Evolutionary conservation across 2,797 vertebrate species (phyloP), one percentile per base, ranked within the genome.

Genomic region (Chloroceryle inda): DNA sequence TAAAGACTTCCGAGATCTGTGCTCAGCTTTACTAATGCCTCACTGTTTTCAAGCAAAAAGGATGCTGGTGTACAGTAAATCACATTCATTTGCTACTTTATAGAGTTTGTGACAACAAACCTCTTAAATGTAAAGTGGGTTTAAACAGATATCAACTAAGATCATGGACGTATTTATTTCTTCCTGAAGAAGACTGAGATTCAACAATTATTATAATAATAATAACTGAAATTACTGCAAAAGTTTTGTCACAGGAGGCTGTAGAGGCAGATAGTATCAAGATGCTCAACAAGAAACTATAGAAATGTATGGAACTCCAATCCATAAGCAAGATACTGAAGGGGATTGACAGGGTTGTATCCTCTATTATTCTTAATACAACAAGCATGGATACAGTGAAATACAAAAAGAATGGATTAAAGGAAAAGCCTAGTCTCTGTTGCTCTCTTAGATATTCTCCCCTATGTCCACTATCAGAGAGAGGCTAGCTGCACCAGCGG

Each of bases 401-500:
- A 71, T 63, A 52, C 4, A 67, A 80, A 73, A 7, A 67, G 13
- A 89, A 50, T 21, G 13, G 19, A 49, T 47, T 59, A 69, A 63
- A 74, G 27, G 2, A 62, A 79, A 45, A 76, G 3, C 5, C 29
- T 13, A 24, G 4, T 5, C 8, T 73, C 5, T 16, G 27, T 59
- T 67, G 8, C 6, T 56, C 6, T 80, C 56, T 67, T 33, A 45
- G 11, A 8, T 40, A 12, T 27, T 68, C 13, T 67, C 20, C 15
- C 66, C 24, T 40, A 1, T 45, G 20, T 31, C 37, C 21, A 35
- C 40, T 84, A 10, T 37, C 45, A 50, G 47, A 44, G 18, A 40
- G 10, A 42, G 1, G 7, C 10, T 85, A 44, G 23, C n/a, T 61
- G 11, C 7, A 63, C 7, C 0, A 0, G 33, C 42, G 27, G 17